These are phyloP conservation scores for Ovis canadensis DNA, from an alignment of 2,113 vertebrate genomes.

Conservation along the genomic window DNA sequence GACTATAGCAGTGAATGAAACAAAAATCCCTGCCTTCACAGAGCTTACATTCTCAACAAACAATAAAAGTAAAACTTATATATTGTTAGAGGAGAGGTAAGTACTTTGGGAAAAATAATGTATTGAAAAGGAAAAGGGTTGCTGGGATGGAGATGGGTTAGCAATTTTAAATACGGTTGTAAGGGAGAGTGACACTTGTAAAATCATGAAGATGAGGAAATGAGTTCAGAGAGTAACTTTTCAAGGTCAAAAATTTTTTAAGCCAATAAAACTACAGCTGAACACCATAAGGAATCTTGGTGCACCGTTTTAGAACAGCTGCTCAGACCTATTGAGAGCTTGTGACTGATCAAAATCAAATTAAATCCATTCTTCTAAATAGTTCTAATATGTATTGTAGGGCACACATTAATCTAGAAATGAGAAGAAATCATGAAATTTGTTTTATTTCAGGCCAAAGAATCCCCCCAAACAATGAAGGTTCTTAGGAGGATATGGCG, in stretches of 20 bases:
- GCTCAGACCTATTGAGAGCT: neutral
- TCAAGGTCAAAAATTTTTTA: neutral
- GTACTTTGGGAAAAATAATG: neutral
- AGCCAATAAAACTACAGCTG: neutral
- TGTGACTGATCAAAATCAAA: neutral
- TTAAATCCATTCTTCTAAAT: neutral
- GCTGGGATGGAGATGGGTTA: neutral
- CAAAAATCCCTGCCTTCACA: neutral
- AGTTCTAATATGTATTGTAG: neutral
- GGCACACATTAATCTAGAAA: neutral
- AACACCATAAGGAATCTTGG: neutral
- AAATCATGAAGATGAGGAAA: slow-evolving; percentile 24
- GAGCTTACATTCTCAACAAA: neutral
- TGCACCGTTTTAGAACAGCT: neutral
- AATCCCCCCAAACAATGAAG: slow-evolving; percentile 80
- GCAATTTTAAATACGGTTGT: neutral
- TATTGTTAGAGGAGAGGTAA: neutral
- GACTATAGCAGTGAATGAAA: neutral
- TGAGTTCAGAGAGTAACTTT: neutral
- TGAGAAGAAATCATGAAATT: slow-evolving; percentile 37
- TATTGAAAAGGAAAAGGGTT: neutral
- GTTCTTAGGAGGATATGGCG: slow-evolving; percentile 85
- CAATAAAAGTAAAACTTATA: neutral
- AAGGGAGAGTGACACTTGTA: neutral
- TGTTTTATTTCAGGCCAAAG: slow-evolving; percentile 80